A percentile compares a stretch with the other conserved stretches of the same genome.
phyloP scores from a whole-genome alignment of 2,888 invertebrate species.

The Oxyscelio sp. region DNA sequence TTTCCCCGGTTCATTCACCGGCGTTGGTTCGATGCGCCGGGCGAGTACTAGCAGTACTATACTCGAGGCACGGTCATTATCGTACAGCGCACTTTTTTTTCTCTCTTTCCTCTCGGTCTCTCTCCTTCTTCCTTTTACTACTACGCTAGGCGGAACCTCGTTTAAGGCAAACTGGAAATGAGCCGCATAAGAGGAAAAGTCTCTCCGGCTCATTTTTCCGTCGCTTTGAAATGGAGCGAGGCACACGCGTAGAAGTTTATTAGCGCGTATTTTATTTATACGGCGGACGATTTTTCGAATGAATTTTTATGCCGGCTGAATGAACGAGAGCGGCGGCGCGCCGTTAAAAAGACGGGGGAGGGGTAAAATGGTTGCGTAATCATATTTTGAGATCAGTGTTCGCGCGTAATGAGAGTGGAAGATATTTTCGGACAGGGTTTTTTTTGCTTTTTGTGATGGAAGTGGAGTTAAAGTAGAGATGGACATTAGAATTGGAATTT shows the following conservation, averaged over 20 bases:
- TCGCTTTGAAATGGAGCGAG: constrained; percentile 19
- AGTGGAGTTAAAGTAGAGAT: too few species aligned
- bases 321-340: constrained; percentile 18
- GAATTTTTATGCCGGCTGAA: constrained; percentile 46
- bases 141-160: constrained; percentile 48
- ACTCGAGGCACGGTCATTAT: constrained; percentile 69
- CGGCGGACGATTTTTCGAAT: constrained; percentile 37
- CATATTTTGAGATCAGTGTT: constrained; percentile 27
- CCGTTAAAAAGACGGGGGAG: constrained; percentile 17
- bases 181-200: constrained; percentile 58
- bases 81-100: constrained; percentile 51
- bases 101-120: too few species aligned
- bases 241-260: constrained; percentile 27
- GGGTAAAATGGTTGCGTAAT: constrained; percentile 24
- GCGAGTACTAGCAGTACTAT: constrained; percentile 71
- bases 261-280: constrained; percentile 36
- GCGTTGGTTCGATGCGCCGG: constrained; percentile 70
- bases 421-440: constrained; percentile 11
- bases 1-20: constrained; percentile 83
- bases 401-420: constrained; percentile 39
- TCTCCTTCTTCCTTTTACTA: background rate
- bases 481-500: too few species aligned
- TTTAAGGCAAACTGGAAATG: constrained; percentile 54
- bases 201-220: constrained; percentile 42
- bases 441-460: background rate